Evolutionary conservation across 2,797 vertebrate genomes (phyloP).

Genomic region (Artibeus jamaicensis): DNA sequence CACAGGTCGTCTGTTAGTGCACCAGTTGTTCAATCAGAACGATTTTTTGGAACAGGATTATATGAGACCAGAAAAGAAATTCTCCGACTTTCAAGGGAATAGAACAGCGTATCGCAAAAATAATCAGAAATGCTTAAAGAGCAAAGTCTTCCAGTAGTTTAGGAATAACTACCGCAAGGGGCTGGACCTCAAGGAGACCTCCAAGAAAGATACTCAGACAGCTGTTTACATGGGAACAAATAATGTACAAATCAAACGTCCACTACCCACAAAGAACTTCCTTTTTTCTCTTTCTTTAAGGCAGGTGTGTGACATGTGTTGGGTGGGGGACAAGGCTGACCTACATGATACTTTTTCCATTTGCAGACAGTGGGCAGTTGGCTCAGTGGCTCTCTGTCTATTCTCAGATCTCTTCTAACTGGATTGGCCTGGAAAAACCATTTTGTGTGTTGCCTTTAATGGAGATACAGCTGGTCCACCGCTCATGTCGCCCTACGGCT

Average conservation of each 20-base stretch:
- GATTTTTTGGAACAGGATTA: neutral
- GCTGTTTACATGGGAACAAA: neutral
- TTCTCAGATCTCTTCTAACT: constrained; percentile 63
- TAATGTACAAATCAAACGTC: neutral
- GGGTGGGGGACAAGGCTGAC: neutral
- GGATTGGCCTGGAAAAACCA: constrained; percentile 74
- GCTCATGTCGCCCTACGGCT: constrained; percentile 77
- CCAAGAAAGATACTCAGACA: neutral
- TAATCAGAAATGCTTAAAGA: neutral
- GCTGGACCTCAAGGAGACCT: neutral
- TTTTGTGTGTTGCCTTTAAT: constrained; percentile 78
- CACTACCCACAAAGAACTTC: neutral
- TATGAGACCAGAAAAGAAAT: neutral
- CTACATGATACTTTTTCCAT: neutral
- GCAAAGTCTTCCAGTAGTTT: neutral
- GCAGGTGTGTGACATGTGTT: neutral
- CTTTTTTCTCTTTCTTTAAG: neutral
- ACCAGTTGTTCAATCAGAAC: neutral
- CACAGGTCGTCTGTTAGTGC: neutral
- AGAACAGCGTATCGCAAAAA: neutral
- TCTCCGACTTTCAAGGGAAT: neutral
- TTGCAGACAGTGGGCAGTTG: neutral
- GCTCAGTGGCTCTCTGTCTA: constrained; percentile 43
- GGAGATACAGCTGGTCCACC: constrained; percentile 81
- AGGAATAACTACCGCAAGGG: neutral